Conservation (phyloP, 2,888 invertebrate species). For the Parnassius mnemosyne region DNA sequence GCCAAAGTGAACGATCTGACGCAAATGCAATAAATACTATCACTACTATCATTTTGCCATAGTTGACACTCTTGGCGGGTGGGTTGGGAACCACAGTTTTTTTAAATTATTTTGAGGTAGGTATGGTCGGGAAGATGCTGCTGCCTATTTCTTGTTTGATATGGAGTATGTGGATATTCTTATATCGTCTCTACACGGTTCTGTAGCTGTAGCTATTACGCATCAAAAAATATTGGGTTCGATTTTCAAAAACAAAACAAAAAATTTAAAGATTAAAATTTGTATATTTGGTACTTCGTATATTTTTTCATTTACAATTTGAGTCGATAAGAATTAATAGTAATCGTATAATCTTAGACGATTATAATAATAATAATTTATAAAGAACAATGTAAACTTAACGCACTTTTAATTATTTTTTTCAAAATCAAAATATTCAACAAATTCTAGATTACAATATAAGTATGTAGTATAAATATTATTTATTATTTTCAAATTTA, state of each 20-base stretch:
- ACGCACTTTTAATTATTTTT: conserved; percentile 47
- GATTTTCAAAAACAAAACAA: conserved; percentile 40
- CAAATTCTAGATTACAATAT: conserved; percentile 64
- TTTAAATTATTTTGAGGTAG: no score
- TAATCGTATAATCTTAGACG: conserved; percentile 69
- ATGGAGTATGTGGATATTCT: no score
- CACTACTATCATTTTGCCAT: no score
- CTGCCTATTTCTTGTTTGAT: no score
- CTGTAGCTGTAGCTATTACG: no score
- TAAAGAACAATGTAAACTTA: conserved; percentile 70
- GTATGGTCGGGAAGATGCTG: no score
- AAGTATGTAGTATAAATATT: conserved; percentile 59
- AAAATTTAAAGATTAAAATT: conserved; percentile 72
- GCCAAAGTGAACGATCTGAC: no score
- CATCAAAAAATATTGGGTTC: no score
- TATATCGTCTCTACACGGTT: no score
- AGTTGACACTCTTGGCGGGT: no score
- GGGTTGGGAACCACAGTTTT: no score
- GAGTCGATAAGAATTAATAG: conserved; percentile 74
- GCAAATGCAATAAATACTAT: no score
- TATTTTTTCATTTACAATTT: conserved; percentile 76
- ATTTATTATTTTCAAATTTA: conserved; percentile 52
- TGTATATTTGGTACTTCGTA: conserved; percentile 81
- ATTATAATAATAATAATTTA: conserved; percentile 56
- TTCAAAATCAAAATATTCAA: conserved; percentile 63